phyloP scores from a whole-genome alignment of 2,797 vertebrate genomes.

The Iguana delicatissima region DNA sequence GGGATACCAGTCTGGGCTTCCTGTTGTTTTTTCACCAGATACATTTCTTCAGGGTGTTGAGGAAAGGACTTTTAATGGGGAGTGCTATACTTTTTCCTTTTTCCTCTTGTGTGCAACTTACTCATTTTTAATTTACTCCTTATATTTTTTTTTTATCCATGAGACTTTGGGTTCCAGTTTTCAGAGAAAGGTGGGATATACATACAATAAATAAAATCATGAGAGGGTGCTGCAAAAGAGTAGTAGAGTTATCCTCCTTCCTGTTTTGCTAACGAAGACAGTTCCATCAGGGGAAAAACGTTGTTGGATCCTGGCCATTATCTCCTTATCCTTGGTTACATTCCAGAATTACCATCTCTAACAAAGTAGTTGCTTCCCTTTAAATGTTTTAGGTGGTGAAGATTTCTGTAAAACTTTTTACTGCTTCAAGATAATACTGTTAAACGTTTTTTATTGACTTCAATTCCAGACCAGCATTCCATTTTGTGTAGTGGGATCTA shows the following conservation, averaged over 20 bases:
- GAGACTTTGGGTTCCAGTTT: no score
- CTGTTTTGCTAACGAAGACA: background rate
- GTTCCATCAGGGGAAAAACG: background rate
- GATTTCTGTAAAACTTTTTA: background rate
- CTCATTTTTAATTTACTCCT: no score
- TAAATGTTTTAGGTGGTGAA: background rate
- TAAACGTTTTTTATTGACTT: constrained; percentile 9
- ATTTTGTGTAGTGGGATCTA: constrained; percentile 90
- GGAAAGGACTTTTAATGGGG: no score
- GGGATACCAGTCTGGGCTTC: no score
- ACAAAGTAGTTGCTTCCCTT: background rate
- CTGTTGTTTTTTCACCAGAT: no score
- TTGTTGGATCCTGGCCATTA: background rate
- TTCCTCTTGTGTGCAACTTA: no score
- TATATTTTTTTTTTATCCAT: no score
- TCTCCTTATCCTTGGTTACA: background rate
- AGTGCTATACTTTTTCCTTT: no score
- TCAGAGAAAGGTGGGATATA: no score
- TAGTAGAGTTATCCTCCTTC: background rate
- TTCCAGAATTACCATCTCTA: background rate
- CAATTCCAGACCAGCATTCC: constrained; percentile 86
- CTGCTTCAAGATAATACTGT: background rate
- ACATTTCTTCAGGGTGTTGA: no score
- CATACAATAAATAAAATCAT: no score
- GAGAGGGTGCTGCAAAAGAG: background rate